Base-by-base conservation (phyloP, 2,113 vertebrate genomes). In the Scomber scombrus region DNA sequence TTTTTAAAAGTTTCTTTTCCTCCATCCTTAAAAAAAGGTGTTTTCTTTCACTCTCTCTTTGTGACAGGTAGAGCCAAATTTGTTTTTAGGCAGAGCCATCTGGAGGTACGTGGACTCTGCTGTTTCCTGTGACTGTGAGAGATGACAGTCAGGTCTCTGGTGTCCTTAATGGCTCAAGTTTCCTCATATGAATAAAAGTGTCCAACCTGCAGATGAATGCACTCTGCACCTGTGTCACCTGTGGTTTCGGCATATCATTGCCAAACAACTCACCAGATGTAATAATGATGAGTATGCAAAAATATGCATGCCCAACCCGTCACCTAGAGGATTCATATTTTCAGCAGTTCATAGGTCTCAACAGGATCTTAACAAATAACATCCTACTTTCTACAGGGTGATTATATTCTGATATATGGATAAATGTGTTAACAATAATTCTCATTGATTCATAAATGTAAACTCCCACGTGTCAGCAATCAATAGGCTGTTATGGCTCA, bases 261-360 rank as follows among this genome's bases (percentile, higher is more conserved):
- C 75, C 73, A 81, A 84, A 84, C 70, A 60, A 15, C 18, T 65
- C 61, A 75, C 67, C 82, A 84, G 80, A 80, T 89, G 80, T 16
- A 81, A 66, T 69, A 70, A 3, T 47, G 73, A 83, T 75, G 43
- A 83, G 56, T 78, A 86, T 89, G 81, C 51, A 88, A 85, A 89
- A 79, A 68, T 86, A 88, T 85, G 73, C 85, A 71, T 57, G 34
- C n/a, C 43, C 26, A 84, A 73, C 29, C 34, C 54, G 18, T n/a
- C 13, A 45, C 54, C 46, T 68, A 7, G 49, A 51, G 23, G 58
- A 43, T 60, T 57, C 56, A 26, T 58, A 12, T 68, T 60, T 16
- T 52, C 34, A 19, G 13, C 29, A 43, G 7, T 19, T 31, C 46
- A n/a, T 16, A 21, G 47, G 34, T 11, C 55, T 62, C 26, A 40